phyloP scores from a whole-genome alignment of 1,140 invertebrate genomes.

The Rhynchophorus ferrugineus region DNA sequence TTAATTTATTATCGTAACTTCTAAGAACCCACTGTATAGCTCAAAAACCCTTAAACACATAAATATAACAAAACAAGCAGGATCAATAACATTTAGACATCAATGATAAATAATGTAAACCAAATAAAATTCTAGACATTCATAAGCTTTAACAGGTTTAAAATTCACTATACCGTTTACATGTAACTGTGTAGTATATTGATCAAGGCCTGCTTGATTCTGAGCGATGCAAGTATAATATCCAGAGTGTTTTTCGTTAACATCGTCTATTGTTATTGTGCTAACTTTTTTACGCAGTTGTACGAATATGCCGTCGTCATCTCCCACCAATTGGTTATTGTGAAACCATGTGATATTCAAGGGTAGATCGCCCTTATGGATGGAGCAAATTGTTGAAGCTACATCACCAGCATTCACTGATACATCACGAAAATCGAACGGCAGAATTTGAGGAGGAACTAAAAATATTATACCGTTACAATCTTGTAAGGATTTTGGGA shows the following conservation, averaged over 20 bases:
- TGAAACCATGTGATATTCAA: constrained; percentile 56
- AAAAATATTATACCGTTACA: constrained; percentile 20
- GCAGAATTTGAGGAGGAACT: constrained; percentile 54
- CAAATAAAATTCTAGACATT: too few species aligned
- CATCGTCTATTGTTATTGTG: constrained; percentile 50
- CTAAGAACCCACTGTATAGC: too few species aligned
- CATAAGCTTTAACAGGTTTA: too few species aligned
- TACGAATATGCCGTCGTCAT: constrained; percentile 28
- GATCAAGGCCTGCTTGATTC: constrained; percentile 52
- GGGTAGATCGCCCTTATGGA: constrained; percentile 59
- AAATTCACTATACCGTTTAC: constrained; percentile 62
- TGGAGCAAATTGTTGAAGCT: constrained; percentile 52
- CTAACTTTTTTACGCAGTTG: constrained; percentile 31
- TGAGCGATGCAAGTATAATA: constrained; percentile 57
- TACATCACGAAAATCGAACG: constrained; percentile 54
- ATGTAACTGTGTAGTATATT: constrained; percentile 53
- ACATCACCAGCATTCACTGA: constrained; percentile 55
- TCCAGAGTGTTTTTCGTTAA: constrained; percentile 51
- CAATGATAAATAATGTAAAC: too few species aligned
- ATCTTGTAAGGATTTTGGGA: too few species aligned
- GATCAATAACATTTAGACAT: too few species aligned
- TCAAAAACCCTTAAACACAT: too few species aligned
- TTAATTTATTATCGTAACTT: too few species aligned
- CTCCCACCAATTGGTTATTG: constrained; percentile 43
- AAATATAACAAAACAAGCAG: too few species aligned